Evolutionary conservation across 2,797 vertebrate genomes (phyloP).

Genomic region (Tympanoctomys barrerae): DNA sequence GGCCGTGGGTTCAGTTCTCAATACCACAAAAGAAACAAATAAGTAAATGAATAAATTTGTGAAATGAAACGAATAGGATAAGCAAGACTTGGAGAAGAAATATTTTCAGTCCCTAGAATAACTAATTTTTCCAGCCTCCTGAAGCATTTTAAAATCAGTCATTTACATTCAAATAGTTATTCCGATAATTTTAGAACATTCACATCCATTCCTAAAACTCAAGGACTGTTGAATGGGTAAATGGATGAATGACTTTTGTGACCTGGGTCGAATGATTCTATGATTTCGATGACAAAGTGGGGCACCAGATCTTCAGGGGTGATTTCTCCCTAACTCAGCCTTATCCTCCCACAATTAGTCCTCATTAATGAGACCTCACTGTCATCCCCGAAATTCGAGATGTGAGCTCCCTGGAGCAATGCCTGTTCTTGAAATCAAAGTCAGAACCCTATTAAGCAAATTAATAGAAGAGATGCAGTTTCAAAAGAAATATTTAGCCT

Average conservation of each 20-base stretch:
- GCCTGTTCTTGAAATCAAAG: constrained; percentile 66
- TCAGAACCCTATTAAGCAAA: constrained; percentile 76
- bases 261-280: background rate
- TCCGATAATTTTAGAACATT: constrained; percentile 61
- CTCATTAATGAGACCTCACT: constrained; percentile 53
- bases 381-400: background rate
- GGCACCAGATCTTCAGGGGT: background rate
- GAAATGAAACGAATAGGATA: background rate
- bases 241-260: background rate
- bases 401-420: constrained; percentile 29
- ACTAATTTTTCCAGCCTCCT: constrained; percentile 9
- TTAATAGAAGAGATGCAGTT: constrained; percentile 63
- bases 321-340: background rate
- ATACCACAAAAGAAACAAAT: background rate
- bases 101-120: background rate
- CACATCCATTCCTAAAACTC: constrained; percentile 44
- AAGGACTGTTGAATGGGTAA: constrained; percentile 28
- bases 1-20: background rate
- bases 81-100: constrained; percentile 30
- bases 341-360: constrained; percentile 40
- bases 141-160: constrained; percentile 23
- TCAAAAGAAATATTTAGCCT: constrained; percentile 75
- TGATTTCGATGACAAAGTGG: background rate
- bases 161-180: constrained; percentile 57
- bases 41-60: background rate